Evolutionary conservation across 2,797 vertebrate genomes (phyloP).

Genomic region (Tangara arthus): DNA sequence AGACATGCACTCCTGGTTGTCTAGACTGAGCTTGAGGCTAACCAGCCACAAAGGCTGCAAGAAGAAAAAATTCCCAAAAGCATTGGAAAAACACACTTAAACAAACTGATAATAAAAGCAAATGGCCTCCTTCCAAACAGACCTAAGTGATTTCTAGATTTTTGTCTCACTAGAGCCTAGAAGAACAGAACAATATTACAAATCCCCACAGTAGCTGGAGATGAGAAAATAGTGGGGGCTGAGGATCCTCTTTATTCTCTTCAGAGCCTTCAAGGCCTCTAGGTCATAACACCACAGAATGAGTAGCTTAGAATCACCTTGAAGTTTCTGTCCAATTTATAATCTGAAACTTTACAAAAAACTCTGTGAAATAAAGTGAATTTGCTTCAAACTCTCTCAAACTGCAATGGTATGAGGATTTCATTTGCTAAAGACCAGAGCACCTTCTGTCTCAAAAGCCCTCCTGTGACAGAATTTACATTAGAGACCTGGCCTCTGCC

Average conservation of each 20-base stretch:
- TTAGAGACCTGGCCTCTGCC: neutral
- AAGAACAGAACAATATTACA: neutral
- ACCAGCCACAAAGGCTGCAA: neutral
- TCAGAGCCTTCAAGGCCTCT: neutral
- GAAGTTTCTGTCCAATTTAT: neutral
- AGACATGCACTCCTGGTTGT: neutral
- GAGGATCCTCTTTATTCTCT: neutral
- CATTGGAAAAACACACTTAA: neutral
- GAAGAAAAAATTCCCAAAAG: neutral
- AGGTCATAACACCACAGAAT: neutral
- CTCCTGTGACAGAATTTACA: neutral
- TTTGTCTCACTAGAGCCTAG: neutral
- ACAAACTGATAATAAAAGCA: neutral
- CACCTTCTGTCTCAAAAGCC: neutral
- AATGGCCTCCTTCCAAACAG: neutral
- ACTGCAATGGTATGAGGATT: neutral
- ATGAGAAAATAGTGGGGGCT: neutral
- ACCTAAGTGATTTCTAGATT: neutral
- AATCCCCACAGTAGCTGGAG: neutral
- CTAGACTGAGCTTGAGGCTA: neutral
- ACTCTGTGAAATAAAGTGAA: neutral
- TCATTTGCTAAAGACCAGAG: neutral
- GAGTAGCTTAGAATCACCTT: neutral
- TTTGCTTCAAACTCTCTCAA: neutral
- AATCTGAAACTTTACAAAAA: fast-evolving